These are phyloP conservation scores for Rissa tridactyla DNA, from an alignment of 2,113 vertebrate genomes.

Conservation along the genomic window DNA sequence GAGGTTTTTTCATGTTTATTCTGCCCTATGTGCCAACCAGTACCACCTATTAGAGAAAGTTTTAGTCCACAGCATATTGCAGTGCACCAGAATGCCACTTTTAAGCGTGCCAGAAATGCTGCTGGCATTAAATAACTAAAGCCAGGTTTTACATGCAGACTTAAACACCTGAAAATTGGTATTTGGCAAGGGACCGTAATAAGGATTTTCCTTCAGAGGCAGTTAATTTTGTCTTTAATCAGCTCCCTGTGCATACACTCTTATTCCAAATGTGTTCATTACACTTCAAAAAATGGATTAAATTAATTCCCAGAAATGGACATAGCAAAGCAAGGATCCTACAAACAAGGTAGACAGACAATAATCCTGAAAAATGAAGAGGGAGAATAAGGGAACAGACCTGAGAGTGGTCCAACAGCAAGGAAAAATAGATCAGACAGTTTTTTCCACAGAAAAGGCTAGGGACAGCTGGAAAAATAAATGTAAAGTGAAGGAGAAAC, in stretches of 20 bases:
- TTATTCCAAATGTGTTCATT: not conserved
- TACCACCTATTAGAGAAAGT: not conserved
- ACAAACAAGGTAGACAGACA: not conserved
- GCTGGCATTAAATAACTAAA: not conserved
- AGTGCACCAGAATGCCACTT: not conserved
- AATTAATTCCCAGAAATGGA: not conserved
- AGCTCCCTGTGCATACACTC: not conserved
- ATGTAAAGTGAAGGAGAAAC: not conserved
- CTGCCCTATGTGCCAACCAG: not conserved
- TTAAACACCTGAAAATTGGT: not conserved
- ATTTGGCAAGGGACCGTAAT: not conserved
- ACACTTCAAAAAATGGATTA: not conserved
- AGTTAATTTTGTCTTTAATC: not conserved
- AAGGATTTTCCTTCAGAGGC: not conserved
- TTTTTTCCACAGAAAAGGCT: not conserved
- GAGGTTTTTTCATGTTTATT: not conserved
- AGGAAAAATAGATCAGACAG: not conserved
- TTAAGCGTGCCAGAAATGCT: not conserved
- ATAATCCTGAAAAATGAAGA: not conserved
- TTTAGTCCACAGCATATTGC: not conserved
- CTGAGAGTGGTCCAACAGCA: not conserved
- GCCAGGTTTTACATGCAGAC: not conserved
- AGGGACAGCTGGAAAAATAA: not conserved
- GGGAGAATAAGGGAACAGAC: not conserved
- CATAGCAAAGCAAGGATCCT: not conserved